phyloP scores from a whole-genome alignment of 1,140 invertebrate species.

The Drosophila cardini region DNA sequence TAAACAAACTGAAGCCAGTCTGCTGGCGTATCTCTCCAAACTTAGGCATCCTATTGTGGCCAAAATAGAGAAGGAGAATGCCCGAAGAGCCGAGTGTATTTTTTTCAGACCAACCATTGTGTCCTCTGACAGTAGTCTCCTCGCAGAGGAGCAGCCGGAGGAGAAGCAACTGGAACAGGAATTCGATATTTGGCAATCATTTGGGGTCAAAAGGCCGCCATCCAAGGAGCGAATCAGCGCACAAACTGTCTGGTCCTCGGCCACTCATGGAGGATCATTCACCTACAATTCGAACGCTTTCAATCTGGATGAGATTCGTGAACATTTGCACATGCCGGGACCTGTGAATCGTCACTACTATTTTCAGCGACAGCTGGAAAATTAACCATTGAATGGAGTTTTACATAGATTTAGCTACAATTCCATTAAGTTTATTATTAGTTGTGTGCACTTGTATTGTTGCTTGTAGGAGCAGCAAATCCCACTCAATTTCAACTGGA shows the following conservation, averaged over 20 bases:
- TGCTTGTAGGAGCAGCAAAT: not conserved
- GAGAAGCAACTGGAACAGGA: slow-evolving; percentile 34
- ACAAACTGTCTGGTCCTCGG: too few species aligned
- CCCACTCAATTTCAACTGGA: slow-evolving; percentile 10
- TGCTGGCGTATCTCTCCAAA: slow-evolving; percentile 15
- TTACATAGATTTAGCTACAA: not conserved
- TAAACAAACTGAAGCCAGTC: slow-evolving; percentile 16
- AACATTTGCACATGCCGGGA: slow-evolving; percentile 56
- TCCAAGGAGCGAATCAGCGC: not conserved
- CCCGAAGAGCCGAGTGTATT: not conserved
- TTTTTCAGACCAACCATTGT: not conserved
- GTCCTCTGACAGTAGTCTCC: not conserved
- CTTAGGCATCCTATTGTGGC: slow-evolving; percentile 48
- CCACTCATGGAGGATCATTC: slow-evolving; percentile 16
- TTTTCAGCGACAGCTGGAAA: slow-evolving; percentile 43
- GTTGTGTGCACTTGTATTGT: not conserved
- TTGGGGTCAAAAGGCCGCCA: slow-evolving; percentile 5
- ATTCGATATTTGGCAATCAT: slow-evolving; percentile 53
- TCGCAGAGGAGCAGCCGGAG: slow-evolving; percentile 8
- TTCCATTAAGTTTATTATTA: not conserved
- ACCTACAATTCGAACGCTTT: slow-evolving; percentile 59
- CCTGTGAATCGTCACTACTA: slow-evolving; percentile 66
- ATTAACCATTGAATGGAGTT: not conserved
- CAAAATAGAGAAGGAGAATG: slow-evolving; percentile 9
- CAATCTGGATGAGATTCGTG: slow-evolving; percentile 47